phyloP scores from a whole-genome alignment of 2,888 invertebrate genomes.

The Tethea ocularis region DNA sequence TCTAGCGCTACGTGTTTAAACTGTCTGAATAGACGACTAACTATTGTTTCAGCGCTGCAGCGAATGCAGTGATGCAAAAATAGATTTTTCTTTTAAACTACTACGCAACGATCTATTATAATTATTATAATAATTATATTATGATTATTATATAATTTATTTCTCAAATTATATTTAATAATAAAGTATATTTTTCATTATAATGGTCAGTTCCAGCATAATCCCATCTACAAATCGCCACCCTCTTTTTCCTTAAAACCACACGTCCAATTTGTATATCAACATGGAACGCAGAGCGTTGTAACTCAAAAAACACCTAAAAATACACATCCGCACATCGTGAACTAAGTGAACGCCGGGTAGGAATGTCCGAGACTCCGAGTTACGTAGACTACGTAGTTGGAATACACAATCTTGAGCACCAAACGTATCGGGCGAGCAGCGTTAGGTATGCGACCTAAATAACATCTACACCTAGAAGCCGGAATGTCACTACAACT shows the following conservation, averaged over 20 bases:
- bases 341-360: neutral
- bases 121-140: too few species aligned
- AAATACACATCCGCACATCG: constrained; percentile 7
- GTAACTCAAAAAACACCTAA: constrained; percentile 6
- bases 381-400: constrained; percentile 4
- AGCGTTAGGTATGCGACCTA: constrained; percentile 30
- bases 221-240: too few species aligned
- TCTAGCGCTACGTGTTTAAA: too few species aligned
- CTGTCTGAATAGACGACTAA: too few species aligned
- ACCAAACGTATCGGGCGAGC: constrained; percentile 6
- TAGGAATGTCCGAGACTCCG: constrained; percentile 7
- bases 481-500: constrained; percentile 41
- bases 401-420: constrained; percentile 4
- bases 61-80: too few species aligned
- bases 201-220: too few species aligned
- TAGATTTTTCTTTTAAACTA: too few species aligned
- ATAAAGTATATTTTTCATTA: too few species aligned
- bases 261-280: neutral
- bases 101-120: too few species aligned
- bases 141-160: too few species aligned
- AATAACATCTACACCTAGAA: constrained; percentile 27
- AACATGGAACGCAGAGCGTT: neutral
- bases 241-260: neutral
- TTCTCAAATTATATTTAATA: too few species aligned
- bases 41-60: too few species aligned